A percentile compares a stretch with the other conserved stretches of the same genome.
These are phyloP conservation scores for Dendrolimus houi DNA, from an alignment of 2,888 invertebrate genomes.

Conservation along the genomic window DNA sequence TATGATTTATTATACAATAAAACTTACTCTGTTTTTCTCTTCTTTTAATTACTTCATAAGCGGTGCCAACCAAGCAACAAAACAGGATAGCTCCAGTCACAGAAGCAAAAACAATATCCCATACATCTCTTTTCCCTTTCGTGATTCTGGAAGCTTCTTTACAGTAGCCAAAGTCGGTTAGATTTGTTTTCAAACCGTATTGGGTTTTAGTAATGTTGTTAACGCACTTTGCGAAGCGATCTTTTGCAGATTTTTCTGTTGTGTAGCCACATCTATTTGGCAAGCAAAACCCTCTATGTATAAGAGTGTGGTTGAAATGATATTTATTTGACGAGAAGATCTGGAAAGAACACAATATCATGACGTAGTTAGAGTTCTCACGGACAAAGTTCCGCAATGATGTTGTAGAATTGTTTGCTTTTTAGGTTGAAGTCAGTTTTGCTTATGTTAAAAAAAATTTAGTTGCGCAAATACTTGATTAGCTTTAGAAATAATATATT, in stretches of 20 bases:
- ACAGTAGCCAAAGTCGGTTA: slow-evolving; percentile 31
- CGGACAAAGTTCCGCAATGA: too few relatives aligned
- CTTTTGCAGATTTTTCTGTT: slow-evolving; percentile 5
- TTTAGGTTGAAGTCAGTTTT: too few relatives aligned
- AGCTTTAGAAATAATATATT: too few relatives aligned
- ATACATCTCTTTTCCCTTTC: slow-evolving; percentile 9
- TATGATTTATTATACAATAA: not conserved
- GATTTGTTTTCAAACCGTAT: slow-evolving; percentile 25
- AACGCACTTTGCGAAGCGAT: slow-evolving; percentile 34
- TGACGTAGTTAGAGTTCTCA: too few relatives aligned
- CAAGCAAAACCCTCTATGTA: slow-evolving; percentile 46
- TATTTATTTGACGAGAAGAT: slow-evolving; percentile 27
- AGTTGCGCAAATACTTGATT: too few relatives aligned
- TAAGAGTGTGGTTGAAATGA: slow-evolving; percentile 39
- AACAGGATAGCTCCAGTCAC: slow-evolving; percentile 18
- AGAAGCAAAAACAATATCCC: slow-evolving; percentile 21
- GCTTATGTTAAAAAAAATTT: too few relatives aligned
- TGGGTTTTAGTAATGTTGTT: slow-evolving; percentile 16
- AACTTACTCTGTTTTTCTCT: slow-evolving; percentile 22
- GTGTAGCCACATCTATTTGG: slow-evolving; percentile 25
- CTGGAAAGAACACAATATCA: slow-evolving; percentile 17
- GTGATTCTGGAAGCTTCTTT: slow-evolving; percentile 1
- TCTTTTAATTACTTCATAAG: slow-evolving; percentile 25
- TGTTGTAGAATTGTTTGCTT: too few relatives aligned
- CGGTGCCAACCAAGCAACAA: slow-evolving; percentile 34